Conservation (phyloP, 1,140 invertebrate species). For the Orius insidiosus region DNA sequence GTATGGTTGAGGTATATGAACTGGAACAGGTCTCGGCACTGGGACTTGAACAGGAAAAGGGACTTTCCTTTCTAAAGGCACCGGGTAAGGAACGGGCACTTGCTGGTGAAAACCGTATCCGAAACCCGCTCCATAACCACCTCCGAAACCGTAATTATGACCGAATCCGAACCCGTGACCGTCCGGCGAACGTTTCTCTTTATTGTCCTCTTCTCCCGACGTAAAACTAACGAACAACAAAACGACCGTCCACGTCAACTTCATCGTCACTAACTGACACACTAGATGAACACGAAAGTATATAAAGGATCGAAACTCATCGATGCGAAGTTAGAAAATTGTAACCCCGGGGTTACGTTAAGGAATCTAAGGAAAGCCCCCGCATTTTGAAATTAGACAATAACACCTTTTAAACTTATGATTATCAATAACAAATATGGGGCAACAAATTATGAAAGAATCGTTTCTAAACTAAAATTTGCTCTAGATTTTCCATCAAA, state of each 20-base stretch:
- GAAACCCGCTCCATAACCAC: constrained; percentile 1
- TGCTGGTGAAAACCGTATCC: background rate
- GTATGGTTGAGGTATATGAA: constrained; percentile 11
- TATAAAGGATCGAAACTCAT: too few relatives aligned
- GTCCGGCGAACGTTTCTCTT: constrained; percentile 3
- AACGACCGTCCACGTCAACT: background rate
- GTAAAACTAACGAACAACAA: constrained; percentile 1
- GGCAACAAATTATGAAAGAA: too few relatives aligned
- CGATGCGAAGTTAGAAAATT: too few relatives aligned
- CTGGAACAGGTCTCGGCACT: constrained; percentile 2
- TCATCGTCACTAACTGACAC: background rate
- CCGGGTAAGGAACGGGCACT: constrained; percentile 8
- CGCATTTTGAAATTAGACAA: too few relatives aligned
- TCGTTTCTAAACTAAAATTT: too few relatives aligned
- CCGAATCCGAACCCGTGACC: constrained; percentile 3
- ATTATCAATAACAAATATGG: too few relatives aligned
- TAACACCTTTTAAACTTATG: too few relatives aligned
- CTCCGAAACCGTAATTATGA: background rate
- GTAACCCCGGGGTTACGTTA: too few relatives aligned
- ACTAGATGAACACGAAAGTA: too few relatives aligned
- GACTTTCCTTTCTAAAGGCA: constrained; percentile 6
- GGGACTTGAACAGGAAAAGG: constrained; percentile 10
- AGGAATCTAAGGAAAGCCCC: too few relatives aligned
- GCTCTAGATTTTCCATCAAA: too few relatives aligned
- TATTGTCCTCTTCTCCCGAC: background rate